phyloP scores from a whole-genome alignment of 2,797 vertebrate species.

The Sebastes wilsoni region DNA sequence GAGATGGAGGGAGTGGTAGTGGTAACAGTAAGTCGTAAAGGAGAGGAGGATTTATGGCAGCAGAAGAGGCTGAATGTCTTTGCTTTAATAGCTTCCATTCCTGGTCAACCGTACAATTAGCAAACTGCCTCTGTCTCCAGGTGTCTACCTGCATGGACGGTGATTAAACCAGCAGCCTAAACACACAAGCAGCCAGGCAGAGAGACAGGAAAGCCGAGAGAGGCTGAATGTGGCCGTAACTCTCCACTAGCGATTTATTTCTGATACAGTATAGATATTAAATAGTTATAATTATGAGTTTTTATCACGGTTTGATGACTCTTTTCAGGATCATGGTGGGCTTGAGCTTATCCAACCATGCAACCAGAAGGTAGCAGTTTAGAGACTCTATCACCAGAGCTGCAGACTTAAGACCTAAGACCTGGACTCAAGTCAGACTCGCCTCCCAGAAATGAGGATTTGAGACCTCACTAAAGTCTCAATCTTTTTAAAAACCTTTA shows the following conservation, averaged over 20 bases:
- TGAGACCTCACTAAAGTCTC: not conserved
- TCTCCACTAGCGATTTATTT: not conserved
- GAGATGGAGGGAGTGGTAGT: slow-evolving; percentile 3
- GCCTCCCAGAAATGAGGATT: not conserved
- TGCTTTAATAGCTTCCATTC: slow-evolving; percentile 53
- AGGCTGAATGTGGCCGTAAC: not conserved
- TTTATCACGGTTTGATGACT: not conserved
- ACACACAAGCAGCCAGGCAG: slow-evolving; percentile 26
- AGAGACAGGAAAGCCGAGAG: not conserved
- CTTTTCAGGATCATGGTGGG: not conserved
- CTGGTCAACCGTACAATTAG: slow-evolving; percentile 59
- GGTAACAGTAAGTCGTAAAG: not conserved
- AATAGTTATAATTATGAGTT: too few relatives aligned
- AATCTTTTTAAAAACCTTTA: not conserved
- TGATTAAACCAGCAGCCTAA: slow-evolving; percentile 51
- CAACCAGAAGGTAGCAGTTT: not conserved
- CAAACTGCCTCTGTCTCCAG: slow-evolving; percentile 43
- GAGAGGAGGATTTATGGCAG: slow-evolving; percentile 44
- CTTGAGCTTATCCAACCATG: not conserved
- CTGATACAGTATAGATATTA: too few relatives aligned
- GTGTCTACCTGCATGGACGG: slow-evolving; percentile 36
- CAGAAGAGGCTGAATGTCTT: slow-evolving; percentile 44
- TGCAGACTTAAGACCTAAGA: not conserved
- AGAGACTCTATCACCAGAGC: not conserved
- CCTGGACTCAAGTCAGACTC: not conserved